These are phyloP conservation scores for Steinernema khuongi DNA, from an alignment of 1,140 invertebrate species.

Conservation along the genomic window DNA sequence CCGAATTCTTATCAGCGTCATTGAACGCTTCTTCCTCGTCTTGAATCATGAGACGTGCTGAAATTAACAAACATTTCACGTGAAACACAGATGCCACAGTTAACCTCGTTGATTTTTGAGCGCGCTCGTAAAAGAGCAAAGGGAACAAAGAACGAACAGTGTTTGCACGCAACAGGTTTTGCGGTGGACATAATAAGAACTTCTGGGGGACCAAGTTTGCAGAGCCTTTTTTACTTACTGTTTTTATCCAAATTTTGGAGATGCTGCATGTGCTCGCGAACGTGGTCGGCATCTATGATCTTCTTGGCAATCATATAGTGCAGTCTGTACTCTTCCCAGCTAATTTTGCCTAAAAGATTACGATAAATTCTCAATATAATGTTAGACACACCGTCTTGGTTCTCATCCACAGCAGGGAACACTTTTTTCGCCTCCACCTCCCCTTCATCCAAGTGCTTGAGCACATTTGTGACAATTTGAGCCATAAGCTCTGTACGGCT, in stretches of 20 bases:
- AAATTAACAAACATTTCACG: conserved; percentile 4
- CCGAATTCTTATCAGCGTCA: conserved; percentile 1
- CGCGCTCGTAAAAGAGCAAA: too few species aligned
- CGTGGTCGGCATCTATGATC: neutral
- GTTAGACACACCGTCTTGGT: neutral
- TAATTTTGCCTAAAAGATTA: neutral
- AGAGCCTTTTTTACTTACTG: too few species aligned
- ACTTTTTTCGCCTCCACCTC: neutral
- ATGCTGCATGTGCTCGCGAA: neutral
- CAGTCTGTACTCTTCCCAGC: neutral
- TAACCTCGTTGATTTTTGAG: conserved; percentile 1
- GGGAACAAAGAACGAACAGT: too few species aligned
- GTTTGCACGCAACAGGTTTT: too few species aligned
- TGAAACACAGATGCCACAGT: neutral
- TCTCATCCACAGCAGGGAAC: neutral
- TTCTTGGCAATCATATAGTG: neutral
- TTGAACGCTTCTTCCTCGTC: conserved; percentile 9
- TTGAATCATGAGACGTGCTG: conserved; percentile 12
- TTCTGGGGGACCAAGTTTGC: too few species aligned
- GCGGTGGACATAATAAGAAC: too few species aligned
- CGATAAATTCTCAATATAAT: neutral
- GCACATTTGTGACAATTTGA: neutral
- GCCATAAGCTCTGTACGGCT: neutral
- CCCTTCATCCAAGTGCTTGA: neutral
- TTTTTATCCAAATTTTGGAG: neutral